Evolutionary conservation across 1,140 invertebrate genomes (phyloP).

Genomic region (Drosophila sp.): DNA sequence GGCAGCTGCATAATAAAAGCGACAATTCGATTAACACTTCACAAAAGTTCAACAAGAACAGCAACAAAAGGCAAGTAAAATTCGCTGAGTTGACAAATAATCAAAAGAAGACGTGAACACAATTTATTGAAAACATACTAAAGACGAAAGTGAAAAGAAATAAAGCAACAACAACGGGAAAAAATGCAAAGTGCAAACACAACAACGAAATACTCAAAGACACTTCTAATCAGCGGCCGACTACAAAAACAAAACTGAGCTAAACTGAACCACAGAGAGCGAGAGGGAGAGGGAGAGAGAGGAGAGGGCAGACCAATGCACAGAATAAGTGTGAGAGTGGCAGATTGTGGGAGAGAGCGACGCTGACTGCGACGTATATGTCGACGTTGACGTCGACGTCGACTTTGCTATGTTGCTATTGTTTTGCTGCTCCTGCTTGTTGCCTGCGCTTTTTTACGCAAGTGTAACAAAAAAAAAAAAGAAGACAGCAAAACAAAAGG

Average conservation of each 20-base stretch:
- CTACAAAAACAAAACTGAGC: constrained; percentile 14
- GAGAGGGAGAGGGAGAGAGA: constrained; percentile 4
- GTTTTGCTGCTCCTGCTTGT: constrained; percentile 31
- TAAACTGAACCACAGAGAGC: constrained; percentile 2
- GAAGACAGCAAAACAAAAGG: constrained; percentile 33
- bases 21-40: constrained; percentile 76
- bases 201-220: constrained; percentile 63
- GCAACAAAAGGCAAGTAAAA: constrained; percentile 50
- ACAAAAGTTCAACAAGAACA: constrained; percentile 40
- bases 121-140: constrained; percentile 75
- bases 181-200: constrained; percentile 43
- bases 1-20: constrained; percentile 47
- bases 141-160: constrained; percentile 44
- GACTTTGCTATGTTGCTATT: constrained; percentile 28
- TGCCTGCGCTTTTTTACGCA: constrained; percentile 39
- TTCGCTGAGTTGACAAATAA: constrained; percentile 75
- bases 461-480: constrained; percentile 37
- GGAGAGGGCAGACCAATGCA: constrained; percentile 18
- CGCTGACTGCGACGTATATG: background rate
- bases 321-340: constrained; percentile 11
- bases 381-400: too few relatives aligned
- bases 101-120: constrained; percentile 77
- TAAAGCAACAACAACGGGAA: constrained; percentile 20
- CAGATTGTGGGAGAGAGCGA: too few relatives aligned
- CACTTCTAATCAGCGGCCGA: constrained; percentile 72